Base-by-base conservation (phyloP, 2,888 invertebrate species). In the Exocentrus adspersus region DNA sequence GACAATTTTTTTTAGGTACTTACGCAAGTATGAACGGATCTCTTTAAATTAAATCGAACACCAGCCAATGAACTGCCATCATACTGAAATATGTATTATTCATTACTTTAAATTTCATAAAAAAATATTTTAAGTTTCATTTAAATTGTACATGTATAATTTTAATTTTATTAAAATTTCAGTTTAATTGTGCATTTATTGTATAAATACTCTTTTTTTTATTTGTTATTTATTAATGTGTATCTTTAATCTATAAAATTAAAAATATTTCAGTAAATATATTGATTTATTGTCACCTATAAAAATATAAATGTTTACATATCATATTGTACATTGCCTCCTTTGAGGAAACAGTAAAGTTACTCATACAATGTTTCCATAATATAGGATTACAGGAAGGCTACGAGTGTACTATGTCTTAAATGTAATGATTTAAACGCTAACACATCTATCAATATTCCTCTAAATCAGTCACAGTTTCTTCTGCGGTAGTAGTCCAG, bases 401-500 rank as follows among this genome's bases (percentile, higher is more conserved):
- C 24, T 24, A n/a, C 24, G 14, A 10, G 45, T 57, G 19, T 41
- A 60, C 28, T 41, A 45, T 56, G 45, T 51, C 19, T 46, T 32
- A 56, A 48, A 62, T n/a, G n/a, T n/a, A n/a, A n/a, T n/a, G n/a
- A n/a, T n/a, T n/a, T n/a, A 50, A 45, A 45, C 52, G 24, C 41
- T 57, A 12, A 41, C 14, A 9, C 20, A 41, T 41, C 17, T 43
- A 17, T 30, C 30, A 32, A 50, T 65, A 5, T 68, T 0, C 80
- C 77, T 54, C 76, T 58, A 66, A 75, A 79, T 43, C 78, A 73
- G 41, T 76, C 60, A 79, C 78, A 62, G 81, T 81, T 20, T 66
- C 60, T 53, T 72, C 74, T 12, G 71, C 74, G 6, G 70, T 56
- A 2, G 75, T 75, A 7, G 65, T 68, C 75, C 75, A 75, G 46